A percentile compares a stretch with the other conserved stretches of the same genome.
phyloP scores from a whole-genome alignment of 2,113 vertebrate genomes.

The Myodes glareolus region DNA sequence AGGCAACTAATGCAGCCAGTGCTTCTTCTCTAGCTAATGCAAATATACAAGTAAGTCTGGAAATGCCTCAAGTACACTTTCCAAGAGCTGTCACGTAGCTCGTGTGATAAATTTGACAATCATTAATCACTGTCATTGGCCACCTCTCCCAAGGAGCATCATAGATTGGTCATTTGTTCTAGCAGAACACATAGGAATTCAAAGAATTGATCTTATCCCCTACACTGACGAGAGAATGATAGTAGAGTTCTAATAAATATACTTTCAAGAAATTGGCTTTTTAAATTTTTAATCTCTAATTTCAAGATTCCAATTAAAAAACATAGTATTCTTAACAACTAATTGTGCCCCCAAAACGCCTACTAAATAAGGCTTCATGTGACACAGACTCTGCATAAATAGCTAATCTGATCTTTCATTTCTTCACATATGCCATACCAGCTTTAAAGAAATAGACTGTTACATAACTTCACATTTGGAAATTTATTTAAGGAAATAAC shows the following conservation, averaged over 20 bases:
- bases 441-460: constrained; percentile 41
- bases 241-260: constrained; percentile 17
- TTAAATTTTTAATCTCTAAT: constrained; percentile 48
- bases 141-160: constrained; percentile 41
- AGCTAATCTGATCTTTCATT: constrained; percentile 27
- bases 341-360: constrained; percentile 52
- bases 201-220: constrained; percentile 41
- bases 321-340: not conserved
- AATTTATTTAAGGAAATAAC: constrained; percentile 35
- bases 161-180: constrained; percentile 60
- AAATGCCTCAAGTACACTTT: constrained; percentile 54
- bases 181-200: constrained; percentile 52
- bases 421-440: constrained; percentile 22
- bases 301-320: constrained; percentile 48
- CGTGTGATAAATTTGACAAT: constrained; percentile 24
- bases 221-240: not conserved
- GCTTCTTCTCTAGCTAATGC: constrained; percentile 33
- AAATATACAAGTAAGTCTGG: not conserved
- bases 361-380: constrained; percentile 39
- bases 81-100: not conserved
- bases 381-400: not conserved
- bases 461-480: constrained; percentile 44
- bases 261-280: constrained; percentile 50
- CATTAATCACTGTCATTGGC: constrained; percentile 60
- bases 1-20: constrained; percentile 33